phyloP scores from a whole-genome alignment of 53 echinoderm and acorn worm genomes.

The Actinopyga echinites region DNA sequence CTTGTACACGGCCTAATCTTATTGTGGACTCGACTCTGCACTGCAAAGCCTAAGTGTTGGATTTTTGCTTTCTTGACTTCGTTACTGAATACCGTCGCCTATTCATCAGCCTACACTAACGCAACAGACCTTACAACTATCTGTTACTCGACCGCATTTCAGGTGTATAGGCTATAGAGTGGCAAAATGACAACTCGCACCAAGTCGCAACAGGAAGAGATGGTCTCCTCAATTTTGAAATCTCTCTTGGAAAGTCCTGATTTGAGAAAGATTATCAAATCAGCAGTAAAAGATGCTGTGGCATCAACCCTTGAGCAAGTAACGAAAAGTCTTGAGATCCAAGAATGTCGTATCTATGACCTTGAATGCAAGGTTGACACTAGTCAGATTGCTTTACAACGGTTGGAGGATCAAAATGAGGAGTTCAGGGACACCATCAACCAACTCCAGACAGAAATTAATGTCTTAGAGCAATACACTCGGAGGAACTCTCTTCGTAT shows the following conservation, averaged over 20 bases:
- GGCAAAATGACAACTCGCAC: too few species aligned
- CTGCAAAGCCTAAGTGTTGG: too few species aligned
- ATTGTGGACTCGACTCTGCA: too few species aligned
- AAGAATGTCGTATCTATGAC: background rate
- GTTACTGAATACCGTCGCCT: too few species aligned
- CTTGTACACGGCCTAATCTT: too few species aligned
- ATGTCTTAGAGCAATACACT: background rate
- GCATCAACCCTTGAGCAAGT: background rate
- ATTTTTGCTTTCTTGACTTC: too few species aligned
- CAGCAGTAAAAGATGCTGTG: background rate
- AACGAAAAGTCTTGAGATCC: background rate
- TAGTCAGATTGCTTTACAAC: background rate
- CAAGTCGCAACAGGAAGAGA: background rate
- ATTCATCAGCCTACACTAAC: too few species aligned
- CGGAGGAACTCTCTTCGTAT: background rate
- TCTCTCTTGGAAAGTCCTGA: background rate
- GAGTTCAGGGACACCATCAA: background rate
- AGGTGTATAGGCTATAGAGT: too few species aligned
- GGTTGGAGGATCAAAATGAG: background rate
- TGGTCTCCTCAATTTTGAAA: background rate
- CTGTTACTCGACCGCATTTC: too few species aligned
- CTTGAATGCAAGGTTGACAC: background rate
- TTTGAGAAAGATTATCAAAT: background rate
- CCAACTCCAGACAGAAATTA: background rate
- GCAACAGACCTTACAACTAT: too few species aligned